Conservation (phyloP, 2,888 invertebrate species). For the Troilus luridus region DNA sequence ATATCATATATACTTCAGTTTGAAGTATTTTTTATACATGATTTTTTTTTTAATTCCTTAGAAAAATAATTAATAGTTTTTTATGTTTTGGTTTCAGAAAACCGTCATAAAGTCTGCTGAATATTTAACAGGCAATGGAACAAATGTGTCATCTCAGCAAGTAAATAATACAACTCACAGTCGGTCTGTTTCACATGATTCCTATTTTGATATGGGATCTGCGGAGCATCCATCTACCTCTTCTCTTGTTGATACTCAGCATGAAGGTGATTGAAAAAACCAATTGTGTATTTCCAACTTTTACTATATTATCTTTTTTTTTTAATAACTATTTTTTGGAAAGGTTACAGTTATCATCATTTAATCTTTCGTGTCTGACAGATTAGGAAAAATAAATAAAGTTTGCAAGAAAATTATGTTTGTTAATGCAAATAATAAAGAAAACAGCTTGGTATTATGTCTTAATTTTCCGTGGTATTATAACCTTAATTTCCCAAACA, state of each 20-base stretch:
- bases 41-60: not conserved
- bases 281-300: not conserved
- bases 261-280: conserved; percentile 60
- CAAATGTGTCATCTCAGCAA: conserved; percentile 55
- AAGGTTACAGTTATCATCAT: not conserved
- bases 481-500: too few relatives aligned
- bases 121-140: conserved; percentile 71
- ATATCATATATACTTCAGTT: too few relatives aligned
- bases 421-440: too few relatives aligned
- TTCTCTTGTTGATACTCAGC: conserved; percentile 63
- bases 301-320: not conserved
- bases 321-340: not conserved
- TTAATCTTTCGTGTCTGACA: not conserved
- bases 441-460: too few relatives aligned
- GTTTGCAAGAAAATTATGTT: too few relatives aligned
- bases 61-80: not conserved
- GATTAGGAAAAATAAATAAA: too few relatives aligned
- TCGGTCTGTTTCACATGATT: conserved; percentile 89
- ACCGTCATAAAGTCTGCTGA: conserved; percentile 79
- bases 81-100: conserved; percentile 60
- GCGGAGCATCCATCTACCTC: conserved; percentile 62
- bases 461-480: too few relatives aligned
- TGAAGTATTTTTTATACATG: not conserved
- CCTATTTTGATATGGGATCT: conserved; percentile 86
- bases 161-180: conserved; percentile 68